Percentiles rank a stretch among this genome's conserved stretches.
Evolutionary conservation across 2,888 invertebrate species (phyloP).

Genomic region (Agonopterix alstromeriana): DNA sequence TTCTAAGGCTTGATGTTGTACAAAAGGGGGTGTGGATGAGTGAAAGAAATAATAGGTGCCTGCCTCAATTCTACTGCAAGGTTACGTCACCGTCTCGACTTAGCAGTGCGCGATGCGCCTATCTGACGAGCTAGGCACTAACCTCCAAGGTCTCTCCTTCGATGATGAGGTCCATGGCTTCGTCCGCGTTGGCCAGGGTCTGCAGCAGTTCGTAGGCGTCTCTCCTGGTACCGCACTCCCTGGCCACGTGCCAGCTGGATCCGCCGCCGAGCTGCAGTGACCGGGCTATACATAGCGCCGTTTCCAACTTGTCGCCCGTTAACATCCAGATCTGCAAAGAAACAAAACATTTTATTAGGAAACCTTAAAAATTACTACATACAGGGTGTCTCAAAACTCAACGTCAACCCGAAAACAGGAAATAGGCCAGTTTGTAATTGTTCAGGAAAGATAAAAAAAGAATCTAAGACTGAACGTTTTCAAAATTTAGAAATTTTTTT

Average conservation of each 20-base stretch:
- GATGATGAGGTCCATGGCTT: conserved; percentile 49
- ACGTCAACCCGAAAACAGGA: too few species aligned
- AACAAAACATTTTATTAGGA: not conserved
- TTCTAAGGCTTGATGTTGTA: too few species aligned
- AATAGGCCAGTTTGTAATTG: too few species aligned
- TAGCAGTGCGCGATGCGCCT: not conserved
- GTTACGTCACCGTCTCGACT: too few species aligned
- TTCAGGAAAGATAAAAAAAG: too few species aligned
- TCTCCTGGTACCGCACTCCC: conserved; percentile 31
- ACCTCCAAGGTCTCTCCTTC: conserved; percentile 70
- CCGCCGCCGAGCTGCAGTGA: conserved; percentile 86
- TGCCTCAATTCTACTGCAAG: too few species aligned
- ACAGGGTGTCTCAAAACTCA: too few species aligned
- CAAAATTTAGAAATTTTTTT: too few species aligned
- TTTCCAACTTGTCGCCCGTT: conserved; percentile 97
- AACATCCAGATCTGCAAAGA: conserved; percentile 89
- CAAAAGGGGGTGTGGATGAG: too few species aligned
- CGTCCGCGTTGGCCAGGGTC: conserved; percentile 23
- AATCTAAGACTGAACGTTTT: too few species aligned
- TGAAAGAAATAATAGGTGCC: too few species aligned
- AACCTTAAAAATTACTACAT: too few species aligned
- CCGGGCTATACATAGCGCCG: conserved; percentile 98
- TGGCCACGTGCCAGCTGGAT: conserved; percentile 34
- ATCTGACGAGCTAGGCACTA: not conserved
- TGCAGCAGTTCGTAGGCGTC: conserved; percentile 47